Evolutionary conservation across 1,140 invertebrate species (phyloP).

Genomic region (Diorhabda sublineata): DNA sequence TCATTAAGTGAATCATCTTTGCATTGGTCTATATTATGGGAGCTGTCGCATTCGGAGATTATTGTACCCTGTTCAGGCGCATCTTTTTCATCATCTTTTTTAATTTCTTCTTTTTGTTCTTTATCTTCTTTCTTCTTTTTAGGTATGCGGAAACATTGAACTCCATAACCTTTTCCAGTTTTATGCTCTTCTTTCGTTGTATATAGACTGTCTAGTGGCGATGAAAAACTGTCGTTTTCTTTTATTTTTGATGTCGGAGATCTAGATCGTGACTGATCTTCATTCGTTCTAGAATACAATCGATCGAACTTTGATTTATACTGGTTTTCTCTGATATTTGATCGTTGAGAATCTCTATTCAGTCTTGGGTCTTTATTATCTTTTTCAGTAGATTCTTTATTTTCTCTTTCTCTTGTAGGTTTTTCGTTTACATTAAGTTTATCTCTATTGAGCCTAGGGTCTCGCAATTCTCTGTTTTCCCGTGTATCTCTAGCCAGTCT

Average conservation of each 20-base stretch:
- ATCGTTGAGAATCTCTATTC: neutral
- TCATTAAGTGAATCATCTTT: neutral
- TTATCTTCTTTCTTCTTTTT: slow-evolving; percentile 51
- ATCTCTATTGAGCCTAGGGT: slow-evolving; percentile 21
- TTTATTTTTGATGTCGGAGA: slow-evolving; percentile 10
- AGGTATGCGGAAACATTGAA: slow-evolving; percentile 63
- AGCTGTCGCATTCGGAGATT: neutral
- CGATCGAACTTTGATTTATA: slow-evolving; percentile 28
- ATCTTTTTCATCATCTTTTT: neutral
- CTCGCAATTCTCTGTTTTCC: slow-evolving; percentile 23
- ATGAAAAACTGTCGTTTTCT: slow-evolving; percentile 31
- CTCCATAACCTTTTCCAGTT: slow-evolving; percentile 51
- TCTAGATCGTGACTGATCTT: slow-evolving; percentile 16
- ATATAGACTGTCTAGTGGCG: slow-evolving; percentile 58
- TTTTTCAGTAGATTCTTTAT: slow-evolving; percentile 7
- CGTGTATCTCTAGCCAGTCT: slow-evolving; percentile 23
- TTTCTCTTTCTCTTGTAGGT: slow-evolving; percentile 11
- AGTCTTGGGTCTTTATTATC: slow-evolving; percentile 22
- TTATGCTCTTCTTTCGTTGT: slow-evolving; percentile 44
- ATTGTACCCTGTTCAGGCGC: neutral
- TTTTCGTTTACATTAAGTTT: slow-evolving; percentile 5
- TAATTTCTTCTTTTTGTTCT: neutral
- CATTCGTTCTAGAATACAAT: slow-evolving; percentile 28
- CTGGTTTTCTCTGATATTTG: slow-evolving; percentile 14
- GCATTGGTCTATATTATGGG: neutral